Conservation (phyloP, 92 coral and sea anemone genomes). For the Hydrozoanthus gracilis region DNA sequence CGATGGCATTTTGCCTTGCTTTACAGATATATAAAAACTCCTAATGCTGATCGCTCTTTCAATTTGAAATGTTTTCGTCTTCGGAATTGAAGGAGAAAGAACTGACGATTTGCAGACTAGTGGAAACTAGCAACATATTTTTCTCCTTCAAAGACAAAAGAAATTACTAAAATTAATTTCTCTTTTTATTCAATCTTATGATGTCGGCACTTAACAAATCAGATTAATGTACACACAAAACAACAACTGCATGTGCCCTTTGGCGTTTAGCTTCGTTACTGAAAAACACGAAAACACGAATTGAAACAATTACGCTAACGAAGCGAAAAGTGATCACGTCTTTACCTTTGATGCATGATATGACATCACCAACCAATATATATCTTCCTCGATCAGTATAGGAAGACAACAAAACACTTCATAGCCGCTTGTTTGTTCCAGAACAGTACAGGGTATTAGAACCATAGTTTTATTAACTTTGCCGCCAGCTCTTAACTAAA, state of each 20-base stretch:
- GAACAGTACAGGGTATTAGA: too few relatives aligned
- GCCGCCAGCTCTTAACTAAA: neutral
- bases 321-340: slow-evolving; percentile 39
- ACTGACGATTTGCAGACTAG: too few relatives aligned
- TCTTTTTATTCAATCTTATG: neutral
- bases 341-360: neutral
- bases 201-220: slow-evolving; percentile 4
- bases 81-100: too few relatives aligned
- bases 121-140: neutral
- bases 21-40: too few relatives aligned
- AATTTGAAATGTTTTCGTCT: too few relatives aligned
- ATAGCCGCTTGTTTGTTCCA: neutral
- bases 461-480: neutral
- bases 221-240: neutral
- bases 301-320: neutral
- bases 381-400: neutral
- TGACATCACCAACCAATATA: slow-evolving; percentile 1
- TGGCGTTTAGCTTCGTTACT: slow-evolving; percentile 8
- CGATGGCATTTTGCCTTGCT: too few relatives aligned
- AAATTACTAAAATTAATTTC: neutral
- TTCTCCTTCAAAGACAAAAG: neutral
- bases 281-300: slow-evolving; percentile 10
- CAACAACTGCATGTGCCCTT: slow-evolving; percentile 10
- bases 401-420: neutral
- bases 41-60: too few relatives aligned